Percentiles rank a stretch among this genome's conserved stretches.
Evolutionary conservation across 2,113 vertebrate species (phyloP).

Genomic region (western clawed frog (Xenopus tropicalis)): UCB_Xtro_10.0 CM004447.2:28565001-28565500

Average conservation of each 20-base stretch:
- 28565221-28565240: not conserved
- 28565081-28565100: constrained; percentile 27
- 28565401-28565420: no score
- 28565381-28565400: no score
- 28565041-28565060: constrained; percentile 3
- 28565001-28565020: constrained; percentile 22
- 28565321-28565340: no score
- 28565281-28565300: constrained; percentile 13
- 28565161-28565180: constrained; percentile 41
- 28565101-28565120: constrained; percentile 40
- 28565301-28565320: not conserved
- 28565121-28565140: constrained; percentile 37
- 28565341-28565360: no score
- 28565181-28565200: constrained; percentile 34
- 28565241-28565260: constrained; percentile 21
- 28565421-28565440: no score
- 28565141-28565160: constrained; percentile 30
- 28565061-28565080: constrained; percentile 30
- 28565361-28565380: no score
- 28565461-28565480: no score
- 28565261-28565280: constrained; percentile 12
- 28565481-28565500: no score
- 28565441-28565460: no score
- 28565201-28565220: constrained; percentile 18
- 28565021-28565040: constrained; percentile 10